Conservation (phyloP, 2,113 vertebrate species). For the Mionectes macconnelli region DNA sequence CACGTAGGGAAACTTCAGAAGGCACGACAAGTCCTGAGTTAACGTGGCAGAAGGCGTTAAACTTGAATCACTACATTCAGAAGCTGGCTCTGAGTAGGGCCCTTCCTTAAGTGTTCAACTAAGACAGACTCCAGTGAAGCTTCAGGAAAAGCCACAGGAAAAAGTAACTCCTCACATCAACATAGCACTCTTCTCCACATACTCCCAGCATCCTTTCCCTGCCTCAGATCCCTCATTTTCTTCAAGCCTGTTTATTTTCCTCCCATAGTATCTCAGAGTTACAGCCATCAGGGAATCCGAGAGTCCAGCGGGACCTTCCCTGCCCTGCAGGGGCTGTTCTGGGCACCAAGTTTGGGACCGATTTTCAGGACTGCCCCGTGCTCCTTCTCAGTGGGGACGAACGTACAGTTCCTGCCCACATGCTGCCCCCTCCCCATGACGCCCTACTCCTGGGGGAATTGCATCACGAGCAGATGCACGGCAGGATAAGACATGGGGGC, state of each 20-base stretch:
- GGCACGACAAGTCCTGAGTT: not conserved
- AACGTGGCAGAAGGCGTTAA: not conserved
- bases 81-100: not conserved
- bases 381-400: not conserved
- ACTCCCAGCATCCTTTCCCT: not conserved
- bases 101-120: not conserved
- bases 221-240: not conserved
- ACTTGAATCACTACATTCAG: not conserved
- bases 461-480: conserved; percentile 28
- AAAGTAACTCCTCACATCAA: not conserved
- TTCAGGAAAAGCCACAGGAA: not conserved
- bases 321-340: not conserved
- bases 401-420: not conserved
- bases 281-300: not conserved
- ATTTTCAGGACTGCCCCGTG: not conserved
- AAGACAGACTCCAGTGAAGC: not conserved
- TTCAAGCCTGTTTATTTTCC: not conserved
- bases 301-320: not conserved
- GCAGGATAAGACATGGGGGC: not conserved
- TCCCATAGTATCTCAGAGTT: not conserved
- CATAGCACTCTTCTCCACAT: not conserved
- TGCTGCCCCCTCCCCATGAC: not conserved
- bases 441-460: not conserved
- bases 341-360: not conserved
- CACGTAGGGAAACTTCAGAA: not conserved